Evolutionary conservation across 1,140 invertebrate genomes (phyloP).

Genomic region (Drosophila bipectinata): DNA sequence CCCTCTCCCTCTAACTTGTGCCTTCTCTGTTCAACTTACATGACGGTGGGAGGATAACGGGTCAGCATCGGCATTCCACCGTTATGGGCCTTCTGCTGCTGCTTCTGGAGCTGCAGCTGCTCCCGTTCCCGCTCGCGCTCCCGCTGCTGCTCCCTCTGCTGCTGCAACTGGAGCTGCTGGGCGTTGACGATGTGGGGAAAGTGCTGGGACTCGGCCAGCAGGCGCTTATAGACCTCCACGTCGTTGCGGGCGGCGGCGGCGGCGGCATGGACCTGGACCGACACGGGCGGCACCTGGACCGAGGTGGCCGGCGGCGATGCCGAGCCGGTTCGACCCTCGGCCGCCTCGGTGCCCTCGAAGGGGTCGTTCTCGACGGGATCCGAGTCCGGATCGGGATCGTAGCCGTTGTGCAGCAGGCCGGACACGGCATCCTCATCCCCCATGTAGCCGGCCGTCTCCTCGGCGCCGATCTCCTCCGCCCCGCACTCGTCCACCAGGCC

Average conservation of each 20-base stretch:
- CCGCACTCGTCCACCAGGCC: conserved; percentile 39
- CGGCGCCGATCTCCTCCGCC: conserved; percentile 66
- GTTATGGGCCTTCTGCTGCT: conserved; percentile 70
- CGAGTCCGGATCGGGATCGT: conserved; percentile 40
- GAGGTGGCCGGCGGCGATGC: conserved; percentile 20
- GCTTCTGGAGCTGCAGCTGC: conserved; percentile 54
- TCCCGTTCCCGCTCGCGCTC: conserved; percentile 55
- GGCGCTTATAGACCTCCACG: conserved; percentile 65
- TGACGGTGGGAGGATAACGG: conserved; percentile 65
- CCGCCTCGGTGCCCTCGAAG: conserved; percentile 43
- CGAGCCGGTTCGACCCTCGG: conserved; percentile 19
- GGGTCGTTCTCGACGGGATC: conserved; percentile 44
- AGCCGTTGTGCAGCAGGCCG: conserved; percentile 61
- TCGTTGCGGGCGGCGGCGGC: conserved; percentile 46
- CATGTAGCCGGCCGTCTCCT: conserved; percentile 69
- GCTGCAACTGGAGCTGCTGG: conserved; percentile 66
- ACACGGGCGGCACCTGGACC: neutral
- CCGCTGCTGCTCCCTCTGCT: conserved; percentile 33
- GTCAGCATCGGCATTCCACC: conserved; percentile 61
- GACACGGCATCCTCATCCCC: conserved; percentile 67
- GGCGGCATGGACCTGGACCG: conserved; percentile 26
- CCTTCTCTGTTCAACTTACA: conserved; percentile 48
- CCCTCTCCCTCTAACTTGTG: neutral
- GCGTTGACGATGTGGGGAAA: conserved; percentile 74
- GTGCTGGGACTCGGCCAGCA: conserved; percentile 59